These are phyloP conservation scores for Drosophila meridiana DNA, from an alignment of 2,888 invertebrate species.

Conservation along the genomic window DNA sequence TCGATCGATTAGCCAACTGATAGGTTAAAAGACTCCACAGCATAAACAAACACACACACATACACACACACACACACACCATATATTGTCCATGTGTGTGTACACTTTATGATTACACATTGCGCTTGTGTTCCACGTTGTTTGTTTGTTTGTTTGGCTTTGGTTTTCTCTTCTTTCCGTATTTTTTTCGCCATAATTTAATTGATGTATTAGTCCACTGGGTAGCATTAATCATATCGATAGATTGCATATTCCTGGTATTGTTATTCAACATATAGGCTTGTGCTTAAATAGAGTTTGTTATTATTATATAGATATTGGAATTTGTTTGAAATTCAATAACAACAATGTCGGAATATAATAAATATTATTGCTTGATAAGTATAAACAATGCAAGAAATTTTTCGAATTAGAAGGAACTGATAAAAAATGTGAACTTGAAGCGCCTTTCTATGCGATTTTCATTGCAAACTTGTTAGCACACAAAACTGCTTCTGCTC, in stretches of 20 bases:
- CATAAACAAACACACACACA: slow-evolving; percentile 41
- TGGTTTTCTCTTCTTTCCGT: slow-evolving; percentile 24
- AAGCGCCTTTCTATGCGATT: not conserved
- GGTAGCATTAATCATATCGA: slow-evolving; percentile 47
- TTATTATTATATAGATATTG: slow-evolving; percentile 15
- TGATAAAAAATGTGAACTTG: not conserved
- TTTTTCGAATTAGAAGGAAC: not conserved
- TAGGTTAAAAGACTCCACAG: slow-evolving; percentile 64
- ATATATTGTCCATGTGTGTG: slow-evolving; percentile 13
- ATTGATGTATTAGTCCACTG: slow-evolving; percentile 65
- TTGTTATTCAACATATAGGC: slow-evolving; percentile 22
- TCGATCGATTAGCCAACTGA: slow-evolving; percentile 74
- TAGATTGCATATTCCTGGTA: slow-evolving; percentile 20
- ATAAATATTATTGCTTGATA: not conserved
- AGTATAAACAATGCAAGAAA: not conserved
- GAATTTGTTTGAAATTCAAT: not conserved
- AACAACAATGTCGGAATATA: not conserved
- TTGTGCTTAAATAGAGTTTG: not conserved
- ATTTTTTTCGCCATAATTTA: slow-evolving; percentile 59
- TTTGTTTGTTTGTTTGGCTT: slow-evolving; percentile 37
- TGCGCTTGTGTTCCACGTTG: slow-evolving; percentile 15
- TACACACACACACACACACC: slow-evolving; percentile 1
- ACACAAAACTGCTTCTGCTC: not conserved
- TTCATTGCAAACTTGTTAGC: not conserved
- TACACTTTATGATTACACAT: slow-evolving; percentile 32